A percentile compares a stretch with the other conserved stretches of the same genome.
Conservation (phyloP, 2,113 vertebrate genomes). For the Epinephelus moara region DNA sequence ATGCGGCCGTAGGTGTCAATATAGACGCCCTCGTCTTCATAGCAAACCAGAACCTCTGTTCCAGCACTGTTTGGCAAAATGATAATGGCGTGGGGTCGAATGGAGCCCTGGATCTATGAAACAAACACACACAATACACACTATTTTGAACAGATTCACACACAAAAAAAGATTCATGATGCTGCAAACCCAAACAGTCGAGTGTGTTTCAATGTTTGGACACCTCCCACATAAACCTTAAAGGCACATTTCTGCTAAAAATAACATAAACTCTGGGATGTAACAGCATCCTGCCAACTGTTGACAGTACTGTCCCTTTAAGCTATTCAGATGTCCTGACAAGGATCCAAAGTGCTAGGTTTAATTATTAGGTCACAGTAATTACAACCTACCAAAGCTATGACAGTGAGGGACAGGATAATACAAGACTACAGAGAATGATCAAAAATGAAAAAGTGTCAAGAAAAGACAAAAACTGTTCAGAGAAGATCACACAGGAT, state of each 20-base stretch:
- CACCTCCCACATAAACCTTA: neutral
- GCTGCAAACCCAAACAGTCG: neutral
- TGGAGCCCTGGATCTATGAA: conserved; percentile 89
- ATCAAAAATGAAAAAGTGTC: neutral
- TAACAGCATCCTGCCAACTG: neutral
- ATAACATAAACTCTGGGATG: neutral
- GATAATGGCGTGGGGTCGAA: conserved; percentile 94
- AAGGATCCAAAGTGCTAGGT: neutral
- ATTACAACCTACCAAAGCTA: neutral
- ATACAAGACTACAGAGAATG: neutral
- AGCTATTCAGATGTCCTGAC: neutral
- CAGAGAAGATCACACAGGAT: too few relatives aligned
- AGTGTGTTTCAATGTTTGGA: neutral
- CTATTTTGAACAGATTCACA: neutral
- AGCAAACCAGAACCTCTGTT: conserved; percentile 94
- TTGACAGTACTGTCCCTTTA: too few relatives aligned
- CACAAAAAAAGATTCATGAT: neutral
- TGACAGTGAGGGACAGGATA: neutral
- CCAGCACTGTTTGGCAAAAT: conserved; percentile 94
- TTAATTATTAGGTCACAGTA: neutral
- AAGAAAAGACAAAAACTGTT: neutral
- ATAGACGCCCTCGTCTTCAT: conserved; percentile 95
- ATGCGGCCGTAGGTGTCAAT: conserved; percentile 94
- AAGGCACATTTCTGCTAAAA: neutral
- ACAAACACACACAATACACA: conserved; percentile 28